Evolutionary conservation across 2,888 invertebrate species (phyloP).

Genomic region (Subacronicta megacephala): DNA sequence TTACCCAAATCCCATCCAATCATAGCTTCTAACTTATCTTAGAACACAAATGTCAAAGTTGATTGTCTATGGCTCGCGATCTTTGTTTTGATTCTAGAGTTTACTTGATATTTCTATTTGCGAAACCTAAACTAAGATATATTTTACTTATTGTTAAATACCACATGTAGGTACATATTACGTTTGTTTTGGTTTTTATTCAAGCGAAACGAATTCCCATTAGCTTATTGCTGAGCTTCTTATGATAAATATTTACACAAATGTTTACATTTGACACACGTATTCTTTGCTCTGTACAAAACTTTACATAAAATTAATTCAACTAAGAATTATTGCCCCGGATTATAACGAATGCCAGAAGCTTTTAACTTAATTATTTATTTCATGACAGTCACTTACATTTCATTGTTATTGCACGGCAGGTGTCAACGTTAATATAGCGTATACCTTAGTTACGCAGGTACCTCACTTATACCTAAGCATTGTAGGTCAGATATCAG

Average conservation of each 20-base stretch:
- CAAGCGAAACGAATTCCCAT: background rate
- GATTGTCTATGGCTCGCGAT: slow-evolving; percentile 59
- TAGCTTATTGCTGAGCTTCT: background rate
- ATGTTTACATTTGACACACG: slow-evolving; percentile 9
- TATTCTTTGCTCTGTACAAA: background rate
- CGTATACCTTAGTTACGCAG: background rate
- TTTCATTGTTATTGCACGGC: no score
- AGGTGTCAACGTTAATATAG: background rate
- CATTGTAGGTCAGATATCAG: no score
- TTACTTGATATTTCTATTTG: background rate
- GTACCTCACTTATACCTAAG: background rate
- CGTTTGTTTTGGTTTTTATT: background rate
- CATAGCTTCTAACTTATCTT: slow-evolving; percentile 21
- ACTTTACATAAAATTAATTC: background rate
- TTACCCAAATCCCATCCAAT: slow-evolving; percentile 32
- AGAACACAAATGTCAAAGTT: slow-evolving; percentile 59
- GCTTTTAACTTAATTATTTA: background rate
- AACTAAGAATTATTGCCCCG: background rate
- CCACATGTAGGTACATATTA: background rate
- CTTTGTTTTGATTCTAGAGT: slow-evolving; percentile 50
- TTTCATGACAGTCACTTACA: no score
- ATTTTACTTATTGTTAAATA: background rate
- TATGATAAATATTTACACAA: slow-evolving; percentile 30
- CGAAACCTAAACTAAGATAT: background rate
- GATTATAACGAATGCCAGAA: background rate